Percentiles rank a stretch among this genome's conserved stretches.
These are phyloP conservation scores for Ryuthela nishihirai DNA, from an alignment of 2,888 invertebrate species.

Conservation along the genomic window DNA sequence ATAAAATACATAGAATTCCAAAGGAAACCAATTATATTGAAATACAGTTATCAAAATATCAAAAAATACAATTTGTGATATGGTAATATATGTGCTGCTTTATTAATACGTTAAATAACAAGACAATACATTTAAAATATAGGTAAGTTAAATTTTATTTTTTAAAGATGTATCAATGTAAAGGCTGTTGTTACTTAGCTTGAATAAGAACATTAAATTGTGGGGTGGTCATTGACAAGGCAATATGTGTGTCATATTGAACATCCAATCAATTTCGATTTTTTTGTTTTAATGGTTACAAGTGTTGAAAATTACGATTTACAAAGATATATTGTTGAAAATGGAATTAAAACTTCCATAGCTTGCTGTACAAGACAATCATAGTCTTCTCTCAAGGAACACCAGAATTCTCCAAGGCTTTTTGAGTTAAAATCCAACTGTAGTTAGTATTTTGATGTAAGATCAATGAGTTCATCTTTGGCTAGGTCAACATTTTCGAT, in stretches of 20 bases:
- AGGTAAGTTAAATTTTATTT: neutral
- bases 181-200: neutral
- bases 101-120: too few relatives aligned
- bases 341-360: neutral
- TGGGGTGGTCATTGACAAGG: neutral
- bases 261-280: neutral
- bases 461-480: neutral
- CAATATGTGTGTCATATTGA: neutral
- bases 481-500: neutral
- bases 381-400: neutral
- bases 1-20: too few relatives aligned
- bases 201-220: too few relatives aligned
- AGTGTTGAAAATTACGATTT: neutral
- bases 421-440: neutral
- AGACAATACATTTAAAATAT: too few relatives aligned
- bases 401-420: too few relatives aligned
- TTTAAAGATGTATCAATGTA: neutral
- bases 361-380: neutral
- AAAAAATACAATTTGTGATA: too few relatives aligned
- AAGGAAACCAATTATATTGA: too few relatives aligned
- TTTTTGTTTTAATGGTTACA: neutral
- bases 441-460: neutral
- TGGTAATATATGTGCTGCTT: too few relatives aligned
- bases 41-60: too few relatives aligned
- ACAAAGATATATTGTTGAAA: too few relatives aligned